Evolutionary conservation across 2,113 vertebrate genomes (phyloP).

Genomic region (Istiophorus platypterus): DNA sequence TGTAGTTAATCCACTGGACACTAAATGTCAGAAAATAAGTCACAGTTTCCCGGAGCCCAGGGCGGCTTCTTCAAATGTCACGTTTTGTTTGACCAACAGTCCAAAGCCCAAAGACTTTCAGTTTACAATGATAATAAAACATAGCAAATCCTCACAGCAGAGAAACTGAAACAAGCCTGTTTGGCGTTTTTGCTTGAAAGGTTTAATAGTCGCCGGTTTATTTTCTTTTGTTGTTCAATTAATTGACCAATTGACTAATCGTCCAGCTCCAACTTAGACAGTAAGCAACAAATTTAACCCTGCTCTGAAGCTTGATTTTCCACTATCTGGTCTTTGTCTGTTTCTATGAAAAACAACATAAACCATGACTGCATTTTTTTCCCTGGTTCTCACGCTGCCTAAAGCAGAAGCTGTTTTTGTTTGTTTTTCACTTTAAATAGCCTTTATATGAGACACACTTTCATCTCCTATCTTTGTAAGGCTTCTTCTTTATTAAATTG

Average conservation of each 20-base stretch:
- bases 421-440: constrained; percentile 18
- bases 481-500: background rate
- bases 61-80: no score
- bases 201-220: no score
- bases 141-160: no score
- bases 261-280: background rate
- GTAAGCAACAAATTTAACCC: background rate
- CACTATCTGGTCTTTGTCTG: constrained; percentile 1
- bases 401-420: background rate
- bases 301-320: background rate
- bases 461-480: constrained; percentile 1
- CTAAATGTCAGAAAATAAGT: background rate
- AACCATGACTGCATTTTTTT: background rate
- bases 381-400: background rate
- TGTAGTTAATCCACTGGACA: background rate
- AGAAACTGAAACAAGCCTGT: no score
- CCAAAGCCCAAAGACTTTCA: background rate
- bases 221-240: background rate
- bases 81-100: background rate
- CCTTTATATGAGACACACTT: constrained; percentile 10
- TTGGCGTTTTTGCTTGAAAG: no score
- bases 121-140: no score
- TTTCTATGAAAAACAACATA: background rate
- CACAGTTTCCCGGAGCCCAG: no score
- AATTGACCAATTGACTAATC: background rate